These are phyloP conservation scores for Tricholaema leucomelas DNA, from an alignment of 2,113 vertebrate genomes.

Conservation along the genomic window DNA sequence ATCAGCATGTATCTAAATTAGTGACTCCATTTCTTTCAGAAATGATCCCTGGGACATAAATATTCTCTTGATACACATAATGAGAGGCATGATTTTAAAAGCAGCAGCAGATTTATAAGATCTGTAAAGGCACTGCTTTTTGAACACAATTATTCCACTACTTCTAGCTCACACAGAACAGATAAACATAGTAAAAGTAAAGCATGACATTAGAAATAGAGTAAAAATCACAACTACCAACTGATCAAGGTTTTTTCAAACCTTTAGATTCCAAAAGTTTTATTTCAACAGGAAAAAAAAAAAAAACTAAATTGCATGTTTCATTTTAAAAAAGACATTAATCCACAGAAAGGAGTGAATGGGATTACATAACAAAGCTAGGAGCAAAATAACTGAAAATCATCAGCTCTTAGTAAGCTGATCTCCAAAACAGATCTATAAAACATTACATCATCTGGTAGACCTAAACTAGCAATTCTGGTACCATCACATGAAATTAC, in stretches of 20 bases:
- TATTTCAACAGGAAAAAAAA: neutral
- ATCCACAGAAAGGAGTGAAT: neutral
- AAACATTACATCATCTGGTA: neutral
- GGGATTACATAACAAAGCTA: neutral
- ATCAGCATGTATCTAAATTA: neutral
- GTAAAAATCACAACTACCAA: neutral
- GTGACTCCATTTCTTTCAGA: neutral
- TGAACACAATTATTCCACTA: neutral
- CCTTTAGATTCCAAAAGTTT: neutral
- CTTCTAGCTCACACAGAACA: neutral
- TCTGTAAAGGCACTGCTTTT: neutral
- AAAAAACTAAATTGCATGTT: neutral
- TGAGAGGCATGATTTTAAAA: neutral
- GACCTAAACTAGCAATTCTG: neutral
- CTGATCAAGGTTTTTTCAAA: neutral
- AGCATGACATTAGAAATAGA: neutral
- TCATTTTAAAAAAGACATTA: neutral
- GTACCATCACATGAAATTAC: neutral
- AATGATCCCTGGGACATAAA: neutral
- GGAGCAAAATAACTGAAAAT: neutral
- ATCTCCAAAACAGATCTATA: slow-evolving; percentile 27
- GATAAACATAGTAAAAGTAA: neutral
- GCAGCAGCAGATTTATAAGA: neutral
- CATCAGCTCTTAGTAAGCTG: neutral
- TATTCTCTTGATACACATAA: neutral